These are phyloP conservation scores for Drosophila nigrodunni DNA, from an alignment of 1,140 invertebrate genomes.

Conservation along the genomic window DNA sequence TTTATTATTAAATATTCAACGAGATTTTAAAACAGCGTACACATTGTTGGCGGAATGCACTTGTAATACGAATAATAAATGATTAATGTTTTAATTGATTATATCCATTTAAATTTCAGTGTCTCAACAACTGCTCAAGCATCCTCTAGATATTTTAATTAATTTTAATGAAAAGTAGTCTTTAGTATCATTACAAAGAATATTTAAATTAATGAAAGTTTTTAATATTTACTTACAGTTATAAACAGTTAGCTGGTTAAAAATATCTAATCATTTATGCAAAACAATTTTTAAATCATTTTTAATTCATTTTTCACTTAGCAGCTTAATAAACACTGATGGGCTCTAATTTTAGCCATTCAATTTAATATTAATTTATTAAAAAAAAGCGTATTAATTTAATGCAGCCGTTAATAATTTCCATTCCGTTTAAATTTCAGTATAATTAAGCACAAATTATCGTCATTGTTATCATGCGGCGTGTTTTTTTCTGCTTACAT, in stretches of 20 bases:
- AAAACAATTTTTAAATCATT: conserved; percentile 5
- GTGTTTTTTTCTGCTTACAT: conserved; percentile 16
- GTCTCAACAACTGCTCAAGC: conserved; percentile 12
- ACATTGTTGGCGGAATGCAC: conserved; percentile 44
- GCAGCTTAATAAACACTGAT: conserved; percentile 9
- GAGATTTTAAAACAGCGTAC: conserved; percentile 32
- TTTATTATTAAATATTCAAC: conserved; percentile 64
- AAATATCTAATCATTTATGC: background rate
- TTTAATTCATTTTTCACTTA: conserved; percentile 24
- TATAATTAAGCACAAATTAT: conserved; percentile 61
- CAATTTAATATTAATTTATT: conserved; percentile 47
- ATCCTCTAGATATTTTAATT: conserved; percentile 3
- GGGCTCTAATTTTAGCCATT: conserved; percentile 42
- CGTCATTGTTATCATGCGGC: conserved; percentile 55
- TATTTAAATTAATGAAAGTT: background rate
- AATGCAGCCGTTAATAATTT: conserved; percentile 47
- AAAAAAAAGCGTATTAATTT: conserved; percentile 21
- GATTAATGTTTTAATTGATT: conserved; percentile 66
- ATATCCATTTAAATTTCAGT: conserved; percentile 56
- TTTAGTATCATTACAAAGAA: too few relatives aligned
- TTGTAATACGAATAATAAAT: conserved; percentile 69
- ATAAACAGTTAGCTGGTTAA: background rate
- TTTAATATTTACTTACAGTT: background rate
- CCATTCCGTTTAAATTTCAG: conserved; percentile 40
- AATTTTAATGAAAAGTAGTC: background rate